Base-by-base conservation (phyloP, 2,888 invertebrate species). In the Microctonus aethiopoides region DNA sequence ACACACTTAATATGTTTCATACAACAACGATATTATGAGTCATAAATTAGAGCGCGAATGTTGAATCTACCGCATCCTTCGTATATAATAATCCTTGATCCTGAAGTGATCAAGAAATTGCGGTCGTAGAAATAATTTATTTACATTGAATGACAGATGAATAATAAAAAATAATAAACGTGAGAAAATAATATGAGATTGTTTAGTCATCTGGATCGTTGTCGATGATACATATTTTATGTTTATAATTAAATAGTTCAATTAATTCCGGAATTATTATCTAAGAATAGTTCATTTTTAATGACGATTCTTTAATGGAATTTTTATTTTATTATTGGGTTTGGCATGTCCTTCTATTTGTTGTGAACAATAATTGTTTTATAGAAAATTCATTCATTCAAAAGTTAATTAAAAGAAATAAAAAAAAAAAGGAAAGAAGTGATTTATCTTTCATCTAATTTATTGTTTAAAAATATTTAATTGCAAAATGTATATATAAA, bases 21-120 rank as follows among this genome's bases (percentile, higher is more conserved):
- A 70, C 68, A 68, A 62, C 70, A 64, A 67, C 68, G 64, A 51
- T 70, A 59, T 72, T 61, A 73, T 74, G 73, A 74, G 52, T 75
- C 75, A 74, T 52, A 62, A 70, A 70, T 20, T 74, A 26, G 68
- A 75, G 67, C 74, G 72, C 67, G 39, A 67, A 64, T 57, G 26
- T 34, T 46, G 46, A 72, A 67, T 65, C 54, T 22, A 51, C 62
- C 16, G 36, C 34, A 54, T 52, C 32, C 22, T 41, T 39, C 32
- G 29, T 22, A 41, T 46, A 59, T 7, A 7, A 54, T 54, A 26
- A 68, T 68, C 68, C 68, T 68, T 68, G 68, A 68, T 68, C 68
- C 62, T 68, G 68, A 56, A 46, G 26, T 16, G 57, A 59, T 64
- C 34, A 16, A 32, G 57, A 59, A 54, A 70, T 70, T 32, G 51